phyloP scores from a whole-genome alignment of 2,888 invertebrate species.

The Tachina grossa region DNA sequence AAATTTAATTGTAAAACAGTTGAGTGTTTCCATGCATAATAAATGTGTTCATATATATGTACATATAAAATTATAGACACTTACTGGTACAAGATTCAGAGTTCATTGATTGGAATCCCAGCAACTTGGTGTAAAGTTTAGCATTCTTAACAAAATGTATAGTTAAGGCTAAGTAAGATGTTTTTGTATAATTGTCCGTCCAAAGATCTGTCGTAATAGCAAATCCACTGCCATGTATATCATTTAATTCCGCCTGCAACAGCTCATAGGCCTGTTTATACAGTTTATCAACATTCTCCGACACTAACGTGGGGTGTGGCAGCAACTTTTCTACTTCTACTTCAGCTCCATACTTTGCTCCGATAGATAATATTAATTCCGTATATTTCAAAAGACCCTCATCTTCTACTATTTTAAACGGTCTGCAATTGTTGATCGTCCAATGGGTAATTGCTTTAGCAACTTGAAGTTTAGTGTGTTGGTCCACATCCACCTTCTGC shows the following conservation, averaged over 20 bases:
- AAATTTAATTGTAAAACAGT: not conserved
- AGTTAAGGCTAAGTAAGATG: not conserved
- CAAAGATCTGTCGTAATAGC: not conserved
- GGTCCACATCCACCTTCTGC: too few relatives aligned
- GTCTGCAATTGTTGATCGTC: not conserved
- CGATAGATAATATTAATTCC: not conserved
- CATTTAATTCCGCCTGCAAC: not conserved
- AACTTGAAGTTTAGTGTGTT: too few relatives aligned
- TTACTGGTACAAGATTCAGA: slow-evolving; percentile 6
- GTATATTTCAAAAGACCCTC: not conserved
- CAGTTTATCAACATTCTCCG: not conserved
- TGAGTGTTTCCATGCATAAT: not conserved
- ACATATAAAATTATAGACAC: not conserved
- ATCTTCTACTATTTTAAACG: not conserved
- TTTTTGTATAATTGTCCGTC: not conserved
- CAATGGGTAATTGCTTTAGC: not conserved
- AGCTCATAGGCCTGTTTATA: too few relatives aligned
- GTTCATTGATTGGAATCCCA: slow-evolving; percentile 4
- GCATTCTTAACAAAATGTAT: slow-evolving; percentile 6
- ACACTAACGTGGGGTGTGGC: not conserved
- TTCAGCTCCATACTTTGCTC: not conserved
- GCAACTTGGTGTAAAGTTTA: not conserved
- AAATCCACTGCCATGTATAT: not conserved
- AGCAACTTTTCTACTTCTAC: not conserved
- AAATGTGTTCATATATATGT: not conserved